Percentiles rank a stretch among this genome's conserved stretches.
These are phyloP conservation scores for Pollenia labialis DNA, from an alignment of 2,888 invertebrate genomes.

Conservation along the genomic window DNA sequence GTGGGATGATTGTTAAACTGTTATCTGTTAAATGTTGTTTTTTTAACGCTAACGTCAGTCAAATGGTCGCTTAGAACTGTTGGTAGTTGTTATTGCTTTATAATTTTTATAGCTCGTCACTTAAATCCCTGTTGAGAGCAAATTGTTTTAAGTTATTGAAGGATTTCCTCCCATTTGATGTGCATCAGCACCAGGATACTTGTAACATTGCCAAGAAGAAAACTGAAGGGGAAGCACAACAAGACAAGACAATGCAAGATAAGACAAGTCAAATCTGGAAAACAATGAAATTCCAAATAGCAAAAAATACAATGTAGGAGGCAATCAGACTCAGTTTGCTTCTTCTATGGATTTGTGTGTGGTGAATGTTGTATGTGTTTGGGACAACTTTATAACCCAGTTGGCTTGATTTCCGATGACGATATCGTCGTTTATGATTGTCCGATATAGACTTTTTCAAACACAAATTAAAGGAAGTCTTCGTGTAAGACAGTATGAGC, in stretches of 20 bases:
- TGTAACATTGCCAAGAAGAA: constrained; percentile 26
- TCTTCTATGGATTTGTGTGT: constrained; percentile 8
- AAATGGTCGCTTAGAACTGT: constrained; percentile 28
- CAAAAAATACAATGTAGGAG: constrained; percentile 36
- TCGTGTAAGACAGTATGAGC: too few relatives aligned
- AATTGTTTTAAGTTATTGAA: constrained; percentile 74
- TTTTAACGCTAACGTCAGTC: background rate
- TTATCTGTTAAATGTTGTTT: background rate
- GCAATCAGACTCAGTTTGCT: constrained; percentile 28
- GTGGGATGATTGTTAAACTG: background rate
- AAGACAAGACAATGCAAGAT: constrained; percentile 50
- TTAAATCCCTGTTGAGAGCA: constrained; percentile 69
- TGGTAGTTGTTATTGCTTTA: constrained; percentile 48
- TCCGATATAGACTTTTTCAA: too few relatives aligned
- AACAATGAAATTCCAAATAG: constrained; percentile 37
- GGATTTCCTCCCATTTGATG: constrained; percentile 68
- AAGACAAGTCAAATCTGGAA: constrained; percentile 48
- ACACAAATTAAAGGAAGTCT: too few relatives aligned
- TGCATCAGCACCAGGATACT: constrained; percentile 31
- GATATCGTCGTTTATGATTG: too few relatives aligned
- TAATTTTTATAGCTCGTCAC: constrained; percentile 66
- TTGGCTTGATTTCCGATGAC: too few relatives aligned
- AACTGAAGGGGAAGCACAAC: constrained; percentile 29
- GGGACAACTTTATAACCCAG: background rate
- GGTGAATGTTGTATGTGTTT: background rate